Conservation (phyloP, 1,140 invertebrate genomes). For the Brachionus calyciflorus region DNA sequence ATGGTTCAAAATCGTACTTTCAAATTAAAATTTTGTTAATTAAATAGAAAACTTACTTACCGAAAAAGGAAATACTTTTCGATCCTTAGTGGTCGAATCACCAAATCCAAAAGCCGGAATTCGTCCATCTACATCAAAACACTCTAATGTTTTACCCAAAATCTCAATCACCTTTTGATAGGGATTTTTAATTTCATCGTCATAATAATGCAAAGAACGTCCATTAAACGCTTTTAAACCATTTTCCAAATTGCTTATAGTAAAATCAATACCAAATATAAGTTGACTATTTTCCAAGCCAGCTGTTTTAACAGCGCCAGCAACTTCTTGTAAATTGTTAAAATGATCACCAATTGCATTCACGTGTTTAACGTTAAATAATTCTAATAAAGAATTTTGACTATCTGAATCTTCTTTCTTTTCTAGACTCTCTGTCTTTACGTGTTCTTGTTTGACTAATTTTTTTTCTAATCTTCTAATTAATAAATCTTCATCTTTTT, state of each 20-base stretch:
- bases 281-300: constrained; percentile 27
- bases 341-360: constrained; percentile 44
- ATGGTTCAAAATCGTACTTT: too few relatives aligned
- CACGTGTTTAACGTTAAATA: constrained; percentile 9
- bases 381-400: constrained; percentile 38
- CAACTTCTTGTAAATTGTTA: constrained; percentile 18
- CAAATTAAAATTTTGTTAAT: not conserved
- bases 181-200: constrained; percentile 39
- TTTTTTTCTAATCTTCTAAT: constrained; percentile 10
- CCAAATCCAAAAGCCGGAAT: constrained; percentile 64
- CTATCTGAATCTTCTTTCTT: constrained; percentile 28
- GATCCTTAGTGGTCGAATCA: constrained; percentile 59
- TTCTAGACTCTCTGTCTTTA: not conserved
- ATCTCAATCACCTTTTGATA: constrained; percentile 60
- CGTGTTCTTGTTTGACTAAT: not conserved
- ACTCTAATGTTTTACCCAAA: constrained; percentile 62
- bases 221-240: constrained; percentile 43
- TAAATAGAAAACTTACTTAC: constrained; percentile 13
- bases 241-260: constrained; percentile 47
- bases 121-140: constrained; percentile 58
- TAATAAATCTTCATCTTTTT: not conserved
- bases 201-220: constrained; percentile 35
- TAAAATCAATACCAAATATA: constrained; percentile 48
- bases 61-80: constrained; percentile 60
- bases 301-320: constrained; percentile 31